Base-by-base conservation (phyloP, 2,113 vertebrate species). In the Salvelinus fontinalis region DNA sequence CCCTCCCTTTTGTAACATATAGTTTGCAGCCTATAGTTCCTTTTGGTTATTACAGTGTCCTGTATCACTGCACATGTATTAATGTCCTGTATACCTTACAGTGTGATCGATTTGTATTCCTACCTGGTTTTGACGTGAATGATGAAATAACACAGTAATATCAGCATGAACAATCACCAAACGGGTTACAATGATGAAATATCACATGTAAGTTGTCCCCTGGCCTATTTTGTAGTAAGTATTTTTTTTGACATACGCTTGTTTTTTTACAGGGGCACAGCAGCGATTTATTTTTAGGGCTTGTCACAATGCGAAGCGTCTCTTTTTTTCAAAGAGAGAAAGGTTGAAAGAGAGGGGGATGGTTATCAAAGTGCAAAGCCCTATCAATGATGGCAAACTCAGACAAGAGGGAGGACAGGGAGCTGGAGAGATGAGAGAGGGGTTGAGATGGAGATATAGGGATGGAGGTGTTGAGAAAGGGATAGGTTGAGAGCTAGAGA, bases 51-150 rank as follows among this genome's bases (percentile, higher is more conserved):
- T 54, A 54, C 49, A 13, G 16, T 11, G 8, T 11, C 8, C 11
- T 11, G 39, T 11, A 44, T 44, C 39, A 44, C 39, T 44, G 39
- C 39, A 9, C 39, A 44, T 44, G 11, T 44, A 11, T 9, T 44
- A 2, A 11, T 44, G 39, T 9, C 39, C 39, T 44, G 39, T 2
- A 44, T 44, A 44, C 39, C 39, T 44, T 44, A 44, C 39, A 44
- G 39, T 44, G 11, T 54, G 49, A 54, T 1, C 49, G 4, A 65
- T 76, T 84, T 75, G 69, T 88, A 87, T 86, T 85, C 75, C 71
- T 81, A n/a, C 29, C 62, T 65, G 11, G 62, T 29, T 31, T 29
- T 29, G 65, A 66, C 64, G 12, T 27, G 26, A 20, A 66, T 77
- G 26, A 71, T 68, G 60, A 60, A 59, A 29, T 29, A 59, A 24